Evolutionary conservation across 2,113 vertebrate genomes (phyloP).

Genomic region (Syrmaticus mikado): DNA sequence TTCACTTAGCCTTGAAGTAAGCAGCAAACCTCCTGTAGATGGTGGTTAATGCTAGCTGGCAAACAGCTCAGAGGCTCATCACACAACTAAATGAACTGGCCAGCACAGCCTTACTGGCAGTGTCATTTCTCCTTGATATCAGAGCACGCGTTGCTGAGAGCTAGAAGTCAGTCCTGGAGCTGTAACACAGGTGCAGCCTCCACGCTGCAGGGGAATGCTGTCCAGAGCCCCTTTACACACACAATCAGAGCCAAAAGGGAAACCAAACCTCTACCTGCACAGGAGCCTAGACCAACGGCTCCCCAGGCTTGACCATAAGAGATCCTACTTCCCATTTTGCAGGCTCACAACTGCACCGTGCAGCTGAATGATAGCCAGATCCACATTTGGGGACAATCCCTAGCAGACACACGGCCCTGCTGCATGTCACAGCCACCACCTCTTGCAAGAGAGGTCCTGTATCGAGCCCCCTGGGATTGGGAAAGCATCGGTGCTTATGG

Average conservation of each 20-base stretch:
- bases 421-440: background rate
- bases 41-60: background rate
- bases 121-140: background rate
- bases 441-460: background rate
- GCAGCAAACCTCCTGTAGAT: slow-evolving; percentile 32
- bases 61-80: background rate
- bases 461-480: background rate
- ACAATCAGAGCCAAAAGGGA: background rate
- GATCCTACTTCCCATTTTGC: background rate
- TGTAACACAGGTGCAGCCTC: background rate
- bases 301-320: background rate
- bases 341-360: background rate
- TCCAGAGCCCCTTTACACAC: background rate
- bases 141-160: accelerated
- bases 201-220: background rate
- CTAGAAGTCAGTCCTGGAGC: background rate
- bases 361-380: background rate
- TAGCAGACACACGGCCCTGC: background rate
- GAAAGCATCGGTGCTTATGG: accelerated
- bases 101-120: background rate
- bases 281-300: background rate
- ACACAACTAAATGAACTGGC: background rate
- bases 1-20: slow-evolving; percentile 14
- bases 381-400: accelerated
- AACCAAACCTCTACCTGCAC: background rate